Evolutionary conservation across 2,113 vertebrate genomes (phyloP).

Genomic region (Nipponia nippon): DNA sequence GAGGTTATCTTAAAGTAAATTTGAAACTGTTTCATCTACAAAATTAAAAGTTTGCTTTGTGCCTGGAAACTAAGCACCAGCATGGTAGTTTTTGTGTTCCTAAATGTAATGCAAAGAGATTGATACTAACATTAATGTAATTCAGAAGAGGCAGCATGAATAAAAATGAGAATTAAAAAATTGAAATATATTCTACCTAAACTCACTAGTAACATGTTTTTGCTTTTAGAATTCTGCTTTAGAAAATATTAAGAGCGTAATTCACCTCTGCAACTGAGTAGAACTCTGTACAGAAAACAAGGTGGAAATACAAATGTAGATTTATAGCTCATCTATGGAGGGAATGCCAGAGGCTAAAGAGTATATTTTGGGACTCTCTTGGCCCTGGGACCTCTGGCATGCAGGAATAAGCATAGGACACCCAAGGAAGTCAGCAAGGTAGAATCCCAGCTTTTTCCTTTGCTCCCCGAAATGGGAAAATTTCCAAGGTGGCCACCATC

Average conservation of each 20-base stretch:
- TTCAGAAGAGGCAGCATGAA: background rate
- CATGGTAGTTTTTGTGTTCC: background rate
- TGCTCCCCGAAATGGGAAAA: background rate
- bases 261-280: background rate
- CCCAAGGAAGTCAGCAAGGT: background rate
- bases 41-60: background rate
- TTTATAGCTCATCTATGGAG: background rate
- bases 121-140: background rate
- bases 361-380: background rate
- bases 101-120: background rate
- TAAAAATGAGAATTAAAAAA: slow-evolving; percentile 8
- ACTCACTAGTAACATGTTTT: background rate
- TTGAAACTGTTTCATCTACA: background rate
- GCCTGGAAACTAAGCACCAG: background rate
- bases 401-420: background rate
- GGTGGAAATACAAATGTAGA: background rate
- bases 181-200: background rate
- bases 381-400: background rate
- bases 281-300: background rate
- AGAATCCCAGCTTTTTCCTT: background rate
- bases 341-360: background rate
- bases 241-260: background rate
- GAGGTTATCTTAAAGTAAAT: background rate
- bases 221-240: background rate
- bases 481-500: background rate